Evolutionary conservation across 2,113 vertebrate species (phyloP).

Genomic region (Centropus bengalensis): DNA sequence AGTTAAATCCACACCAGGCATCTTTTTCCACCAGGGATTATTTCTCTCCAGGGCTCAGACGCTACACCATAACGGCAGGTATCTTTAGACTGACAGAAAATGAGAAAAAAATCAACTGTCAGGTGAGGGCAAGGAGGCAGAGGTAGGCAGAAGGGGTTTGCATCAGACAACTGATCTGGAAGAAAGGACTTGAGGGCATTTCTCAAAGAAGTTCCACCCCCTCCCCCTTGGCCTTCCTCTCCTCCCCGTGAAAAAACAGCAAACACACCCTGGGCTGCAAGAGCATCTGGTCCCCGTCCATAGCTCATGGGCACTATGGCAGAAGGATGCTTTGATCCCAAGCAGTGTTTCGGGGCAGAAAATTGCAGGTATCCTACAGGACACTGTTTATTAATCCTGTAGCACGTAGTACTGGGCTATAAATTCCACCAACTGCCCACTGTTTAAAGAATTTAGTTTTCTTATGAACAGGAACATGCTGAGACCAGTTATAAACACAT

Average conservation of each 20-base stretch:
- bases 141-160: not conserved
- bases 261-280: not conserved
- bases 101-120: not conserved
- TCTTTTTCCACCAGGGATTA: not conserved
- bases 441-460: conserved; percentile 21
- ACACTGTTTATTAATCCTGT: not conserved
- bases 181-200: not conserved
- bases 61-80: not conserved
- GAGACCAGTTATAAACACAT: not conserved
- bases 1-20: not conserved
- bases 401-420: not conserved
- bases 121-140: not conserved
- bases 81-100: not conserved
- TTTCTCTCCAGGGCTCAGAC: not conserved
- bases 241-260: not conserved
- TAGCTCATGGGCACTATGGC: not conserved
- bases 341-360: not conserved
- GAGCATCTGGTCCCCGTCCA: not conserved
- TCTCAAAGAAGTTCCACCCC: not conserved
- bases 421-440: not conserved
- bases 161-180: not conserved
- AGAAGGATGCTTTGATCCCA: not conserved
- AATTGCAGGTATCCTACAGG: not conserved
- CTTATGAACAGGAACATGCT: not conserved
- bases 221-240: not conserved